These are phyloP conservation scores for Diloba caeruleocephala DNA, from an alignment of 2,888 invertebrate species.

Conservation along the genomic window DNA sequence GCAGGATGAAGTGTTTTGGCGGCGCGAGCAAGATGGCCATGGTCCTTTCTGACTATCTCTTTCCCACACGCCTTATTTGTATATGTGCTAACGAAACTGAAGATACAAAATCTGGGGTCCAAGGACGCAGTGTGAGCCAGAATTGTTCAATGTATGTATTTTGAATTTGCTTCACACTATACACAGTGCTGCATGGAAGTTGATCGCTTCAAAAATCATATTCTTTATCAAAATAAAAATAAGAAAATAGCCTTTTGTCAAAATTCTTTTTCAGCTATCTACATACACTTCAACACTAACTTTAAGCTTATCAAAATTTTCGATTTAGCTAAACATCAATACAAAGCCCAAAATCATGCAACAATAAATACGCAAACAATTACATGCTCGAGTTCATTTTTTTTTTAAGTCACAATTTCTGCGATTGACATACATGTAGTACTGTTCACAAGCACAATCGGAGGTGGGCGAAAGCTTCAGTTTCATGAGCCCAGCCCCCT, in stretches of 20 bases:
- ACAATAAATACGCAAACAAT: constrained; percentile 16
- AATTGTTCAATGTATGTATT: constrained; percentile 52
- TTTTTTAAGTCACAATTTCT: constrained; percentile 27
- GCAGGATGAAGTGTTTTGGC: constrained; percentile 72
- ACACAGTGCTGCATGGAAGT: constrained; percentile 58
- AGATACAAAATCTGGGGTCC: constrained; percentile 58
- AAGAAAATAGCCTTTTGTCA: constrained; percentile 13
- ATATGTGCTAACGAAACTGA: constrained; percentile 78
- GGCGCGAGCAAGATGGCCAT: constrained; percentile 88
- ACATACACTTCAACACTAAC: constrained; percentile 6
- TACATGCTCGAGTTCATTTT: constrained; percentile 38
- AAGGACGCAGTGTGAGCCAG: constrained; percentile 38
- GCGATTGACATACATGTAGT: constrained; percentile 58
- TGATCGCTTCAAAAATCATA: constrained; percentile 49
- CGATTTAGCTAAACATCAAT: constrained; percentile 13
- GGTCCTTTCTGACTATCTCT: constrained; percentile 77
- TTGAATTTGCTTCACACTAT: constrained; percentile 44
- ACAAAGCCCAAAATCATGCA: constrained; percentile 23
- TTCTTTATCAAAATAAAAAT: constrained; percentile 8
- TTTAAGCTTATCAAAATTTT: constrained; percentile 7
- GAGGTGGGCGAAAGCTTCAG: constrained; percentile 63
- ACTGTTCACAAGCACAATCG: constrained; percentile 44
- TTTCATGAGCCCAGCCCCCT: constrained; percentile 62
- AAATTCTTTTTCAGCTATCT: constrained; percentile 9
- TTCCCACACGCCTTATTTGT: constrained; percentile 72